phyloP scores from a whole-genome alignment of 2,113 vertebrate genomes.

The Anolis carolinensis region DNA sequence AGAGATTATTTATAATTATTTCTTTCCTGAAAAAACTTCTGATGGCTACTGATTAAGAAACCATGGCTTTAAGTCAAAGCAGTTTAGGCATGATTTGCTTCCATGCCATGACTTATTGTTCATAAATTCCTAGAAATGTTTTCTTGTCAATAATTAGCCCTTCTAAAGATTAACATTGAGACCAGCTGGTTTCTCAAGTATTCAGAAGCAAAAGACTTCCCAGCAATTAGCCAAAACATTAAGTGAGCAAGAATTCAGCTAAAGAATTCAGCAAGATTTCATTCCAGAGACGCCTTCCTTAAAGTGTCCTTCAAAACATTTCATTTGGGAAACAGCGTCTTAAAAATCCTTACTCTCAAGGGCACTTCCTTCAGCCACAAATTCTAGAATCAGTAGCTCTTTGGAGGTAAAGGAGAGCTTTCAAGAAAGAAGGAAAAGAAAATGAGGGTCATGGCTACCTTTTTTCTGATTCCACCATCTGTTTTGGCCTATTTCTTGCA shows the following conservation, averaged over 20 bases:
- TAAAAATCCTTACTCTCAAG: background rate
- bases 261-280: background rate
- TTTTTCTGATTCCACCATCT: constrained; percentile 81
- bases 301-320: background rate
- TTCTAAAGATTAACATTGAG: background rate
- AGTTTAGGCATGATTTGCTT: background rate
- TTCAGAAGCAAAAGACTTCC: background rate
- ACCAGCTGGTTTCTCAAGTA: background rate
- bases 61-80: background rate
- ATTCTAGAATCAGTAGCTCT: background rate
- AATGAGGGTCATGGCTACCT: constrained; percentile 75
- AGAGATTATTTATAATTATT: too few species aligned
- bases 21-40: too few species aligned
- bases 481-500: constrained; percentile 83
- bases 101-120: background rate
- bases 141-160: background rate
- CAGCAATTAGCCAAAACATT: background rate
- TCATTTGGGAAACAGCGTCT: background rate
- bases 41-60: too few species aligned
- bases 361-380: background rate
- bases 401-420: background rate
- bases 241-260: background rate
- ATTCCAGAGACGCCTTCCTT: background rate
- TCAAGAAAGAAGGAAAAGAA: background rate
- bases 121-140: background rate